A percentile compares a stretch with the other conserved stretches of the same genome.
Conservation (phyloP, 35 echinoderm and acorn worm genomes). For the Apostichopus californicus region DNA sequence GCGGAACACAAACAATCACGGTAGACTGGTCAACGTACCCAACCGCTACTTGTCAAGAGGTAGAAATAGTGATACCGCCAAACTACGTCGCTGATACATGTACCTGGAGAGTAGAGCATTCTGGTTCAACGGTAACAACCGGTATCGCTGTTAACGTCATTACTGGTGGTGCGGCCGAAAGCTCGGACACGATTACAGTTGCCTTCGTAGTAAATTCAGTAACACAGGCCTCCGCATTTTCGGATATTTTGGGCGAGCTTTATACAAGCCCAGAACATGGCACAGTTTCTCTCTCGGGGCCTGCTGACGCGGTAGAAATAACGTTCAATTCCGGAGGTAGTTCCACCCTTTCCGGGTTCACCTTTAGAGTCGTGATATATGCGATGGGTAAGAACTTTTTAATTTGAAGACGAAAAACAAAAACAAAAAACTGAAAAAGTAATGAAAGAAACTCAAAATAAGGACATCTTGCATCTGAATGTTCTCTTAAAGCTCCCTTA, state of each 20-base stretch:
- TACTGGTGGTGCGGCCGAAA: background rate
- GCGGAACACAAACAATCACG: background rate
- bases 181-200: background rate
- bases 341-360: too few species aligned
- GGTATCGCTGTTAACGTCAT: background rate
- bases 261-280: background rate
- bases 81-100: background rate
- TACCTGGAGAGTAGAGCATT: background rate
- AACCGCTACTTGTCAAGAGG: background rate
- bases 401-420: too few species aligned
- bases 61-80: background rate
- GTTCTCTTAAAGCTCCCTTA: too few species aligned
- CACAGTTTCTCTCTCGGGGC: too few species aligned
- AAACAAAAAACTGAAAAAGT: too few species aligned
- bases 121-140: background rate
- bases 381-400: too few species aligned
- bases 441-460: too few species aligned
- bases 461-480: too few species aligned
- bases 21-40: constrained; percentile 24
- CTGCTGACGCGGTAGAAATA: too few species aligned
- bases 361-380: too few species aligned
- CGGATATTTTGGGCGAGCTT: background rate
- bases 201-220: background rate
- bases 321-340: too few species aligned
- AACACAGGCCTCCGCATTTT: background rate